A percentile compares a stretch with the other conserved stretches of the same genome.
Evolutionary conservation across 1,140 invertebrate genomes (phyloP).

Genomic region (Ladona fulva): DNA sequence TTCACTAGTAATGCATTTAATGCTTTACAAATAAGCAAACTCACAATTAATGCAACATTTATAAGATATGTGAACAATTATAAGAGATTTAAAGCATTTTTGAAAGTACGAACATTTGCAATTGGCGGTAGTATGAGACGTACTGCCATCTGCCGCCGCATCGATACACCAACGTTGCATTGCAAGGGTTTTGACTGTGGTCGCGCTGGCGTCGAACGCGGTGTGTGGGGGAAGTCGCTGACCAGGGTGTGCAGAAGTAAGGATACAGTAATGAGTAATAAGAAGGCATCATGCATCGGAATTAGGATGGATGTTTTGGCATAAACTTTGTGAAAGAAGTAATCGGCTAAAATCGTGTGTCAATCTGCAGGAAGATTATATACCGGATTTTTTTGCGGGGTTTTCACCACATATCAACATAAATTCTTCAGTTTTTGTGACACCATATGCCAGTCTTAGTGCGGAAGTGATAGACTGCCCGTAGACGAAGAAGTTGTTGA

Average conservation of each 20-base stretch:
- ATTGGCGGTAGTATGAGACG: not conserved
- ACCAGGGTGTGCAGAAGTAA: not conserved
- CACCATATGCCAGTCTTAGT: not conserved
- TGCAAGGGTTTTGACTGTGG: not conserved
- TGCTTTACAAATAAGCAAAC: too few relatives aligned
- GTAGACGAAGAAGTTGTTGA: not conserved
- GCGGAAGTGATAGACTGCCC: not conserved
- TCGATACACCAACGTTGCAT: not conserved
- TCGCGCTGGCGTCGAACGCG: not conserved
- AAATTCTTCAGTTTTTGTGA: not conserved
- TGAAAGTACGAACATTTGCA: not conserved
- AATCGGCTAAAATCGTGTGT: not conserved
- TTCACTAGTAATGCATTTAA: too few relatives aligned
- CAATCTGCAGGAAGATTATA: not conserved
- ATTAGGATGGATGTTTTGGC: not conserved
- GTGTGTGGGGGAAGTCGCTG: not conserved
- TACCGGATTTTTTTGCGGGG: not conserved
- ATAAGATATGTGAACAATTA: too few relatives aligned
- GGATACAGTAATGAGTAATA: not conserved
- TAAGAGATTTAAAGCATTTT: too few relatives aligned
- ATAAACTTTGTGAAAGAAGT: not conserved
- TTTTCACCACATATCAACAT: not conserved
- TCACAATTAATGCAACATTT: too few relatives aligned
- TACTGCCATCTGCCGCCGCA: not conserved
- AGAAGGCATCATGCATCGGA: not conserved